Percentiles rank a stretch among this genome's conserved stretches.
These are phyloP conservation scores for Anoura caudifer DNA, from an alignment of 2,113 vertebrate genomes.

Conservation along the genomic window DNA sequence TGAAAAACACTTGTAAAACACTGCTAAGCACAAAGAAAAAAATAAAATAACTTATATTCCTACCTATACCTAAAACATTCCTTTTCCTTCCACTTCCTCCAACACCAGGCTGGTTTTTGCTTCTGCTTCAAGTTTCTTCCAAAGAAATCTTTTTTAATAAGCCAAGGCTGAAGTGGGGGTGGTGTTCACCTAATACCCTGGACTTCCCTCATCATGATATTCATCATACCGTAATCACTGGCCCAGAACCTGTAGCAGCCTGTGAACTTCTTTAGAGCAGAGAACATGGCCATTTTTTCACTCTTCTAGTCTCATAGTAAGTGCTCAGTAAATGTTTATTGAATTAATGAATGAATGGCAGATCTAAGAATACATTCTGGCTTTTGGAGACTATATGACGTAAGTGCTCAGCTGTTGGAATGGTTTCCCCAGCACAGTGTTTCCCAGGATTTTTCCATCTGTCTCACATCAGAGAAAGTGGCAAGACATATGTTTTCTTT, in stretches of 20 bases:
- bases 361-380: neutral
- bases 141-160: neutral
- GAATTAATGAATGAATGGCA: slow-evolving; percentile 23
- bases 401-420: neutral
- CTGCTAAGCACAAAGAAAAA: neutral
- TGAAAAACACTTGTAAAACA: neutral
- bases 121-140: neutral
- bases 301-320: neutral
- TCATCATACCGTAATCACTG: neutral
- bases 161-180: neutral
- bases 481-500: neutral
- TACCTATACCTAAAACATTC: neutral
- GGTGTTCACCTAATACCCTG: neutral
- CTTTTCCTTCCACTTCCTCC: neutral
- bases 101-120: neutral
- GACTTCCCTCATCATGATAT: neutral
- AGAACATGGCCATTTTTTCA: neutral
- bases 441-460: neutral
- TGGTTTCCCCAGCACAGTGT: neutral
- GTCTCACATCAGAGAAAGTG: slow-evolving; percentile 35
- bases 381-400: neutral
- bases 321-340: neutral
- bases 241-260: neutral
- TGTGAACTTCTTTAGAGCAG: neutral
- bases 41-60: neutral